Evolutionary conservation across 2,113 vertebrate genomes (phyloP).

Genomic region (Tachysurus vachellii): DNA sequence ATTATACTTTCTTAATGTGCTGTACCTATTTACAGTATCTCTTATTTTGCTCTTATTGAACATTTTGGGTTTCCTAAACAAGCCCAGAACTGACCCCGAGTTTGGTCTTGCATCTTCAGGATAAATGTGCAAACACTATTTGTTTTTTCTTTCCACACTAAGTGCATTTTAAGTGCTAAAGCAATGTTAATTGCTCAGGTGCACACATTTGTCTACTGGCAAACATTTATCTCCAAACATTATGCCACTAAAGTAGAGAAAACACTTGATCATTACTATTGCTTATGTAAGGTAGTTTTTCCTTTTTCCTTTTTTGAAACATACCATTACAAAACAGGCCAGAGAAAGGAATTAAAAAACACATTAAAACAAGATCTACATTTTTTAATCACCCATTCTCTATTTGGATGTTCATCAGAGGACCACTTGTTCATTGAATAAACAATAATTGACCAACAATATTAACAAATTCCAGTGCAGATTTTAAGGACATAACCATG

Average conservation of each 20-base stretch:
- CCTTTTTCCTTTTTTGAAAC: no score
- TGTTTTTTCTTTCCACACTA: not conserved
- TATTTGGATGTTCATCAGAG: not conserved
- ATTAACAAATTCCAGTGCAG: not conserved
- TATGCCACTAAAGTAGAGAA: not conserved
- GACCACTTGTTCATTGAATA: not conserved
- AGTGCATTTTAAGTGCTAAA: not conserved
- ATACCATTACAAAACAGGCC: no score
- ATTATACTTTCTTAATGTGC: not conserved
- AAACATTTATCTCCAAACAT: not conserved
- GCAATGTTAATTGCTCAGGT: not conserved
- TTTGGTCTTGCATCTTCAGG: not conserved
- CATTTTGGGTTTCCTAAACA: not conserved
- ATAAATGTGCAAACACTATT: not conserved
- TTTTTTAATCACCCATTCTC: not conserved
- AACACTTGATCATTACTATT: not conserved
- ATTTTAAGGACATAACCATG: not conserved
- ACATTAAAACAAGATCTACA: not conserved
- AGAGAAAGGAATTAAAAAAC: not conserved
- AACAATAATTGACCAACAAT: constrained; percentile 2
- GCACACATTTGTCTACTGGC: not conserved
- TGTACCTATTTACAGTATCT: not conserved
- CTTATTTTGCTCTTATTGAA: not conserved
- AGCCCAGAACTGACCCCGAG: not conserved
- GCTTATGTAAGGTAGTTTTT: not conserved